These are phyloP conservation scores for Hypothenemus hampei DNA, from an alignment of 1,140 invertebrate genomes.

Conservation along the genomic window DNA sequence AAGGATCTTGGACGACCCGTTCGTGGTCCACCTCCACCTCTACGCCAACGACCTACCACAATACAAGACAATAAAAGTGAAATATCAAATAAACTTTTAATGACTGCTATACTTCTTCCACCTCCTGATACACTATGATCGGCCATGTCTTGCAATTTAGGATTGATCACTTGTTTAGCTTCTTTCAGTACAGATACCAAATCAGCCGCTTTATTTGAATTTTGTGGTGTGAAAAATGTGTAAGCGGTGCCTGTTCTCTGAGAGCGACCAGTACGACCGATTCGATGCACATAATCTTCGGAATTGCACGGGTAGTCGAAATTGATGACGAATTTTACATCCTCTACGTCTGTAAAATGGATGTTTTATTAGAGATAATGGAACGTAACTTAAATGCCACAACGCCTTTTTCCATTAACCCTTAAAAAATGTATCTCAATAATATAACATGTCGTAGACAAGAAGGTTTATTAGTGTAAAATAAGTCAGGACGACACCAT, in stretches of 20 bases:
- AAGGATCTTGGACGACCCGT: slow-evolving; percentile 20
- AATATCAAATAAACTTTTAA: no score
- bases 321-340: slow-evolving; percentile 99
- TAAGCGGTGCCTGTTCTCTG: slow-evolving; percentile 96
- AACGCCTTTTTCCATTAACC: no score
- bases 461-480: no score
- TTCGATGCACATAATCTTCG: slow-evolving; percentile 99
- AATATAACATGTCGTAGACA: no score
- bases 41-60: slow-evolving; percentile 37
- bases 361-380: no score
- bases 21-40: slow-evolving; percentile 25
- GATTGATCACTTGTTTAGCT: slow-evolving; percentile 88
- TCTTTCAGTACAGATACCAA: slow-evolving; percentile 88
- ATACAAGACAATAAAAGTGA: not conserved
- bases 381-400: no score
- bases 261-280: slow-evolving; percentile 93
- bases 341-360: slow-evolving; percentile 93
- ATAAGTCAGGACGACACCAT: no score
- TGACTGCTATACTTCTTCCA: slow-evolving; percentile 6
- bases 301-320: slow-evolving; percentile 99
- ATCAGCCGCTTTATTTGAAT: slow-evolving; percentile 89
- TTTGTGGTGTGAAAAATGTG: slow-evolving; percentile 94
- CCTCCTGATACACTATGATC: slow-evolving; percentile 41
- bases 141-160: slow-evolving; percentile 62
- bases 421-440: no score